These are phyloP conservation scores for Mesochorus sp. DNA, from an alignment of 2,888 invertebrate species.

Conservation along the genomic window DNA sequence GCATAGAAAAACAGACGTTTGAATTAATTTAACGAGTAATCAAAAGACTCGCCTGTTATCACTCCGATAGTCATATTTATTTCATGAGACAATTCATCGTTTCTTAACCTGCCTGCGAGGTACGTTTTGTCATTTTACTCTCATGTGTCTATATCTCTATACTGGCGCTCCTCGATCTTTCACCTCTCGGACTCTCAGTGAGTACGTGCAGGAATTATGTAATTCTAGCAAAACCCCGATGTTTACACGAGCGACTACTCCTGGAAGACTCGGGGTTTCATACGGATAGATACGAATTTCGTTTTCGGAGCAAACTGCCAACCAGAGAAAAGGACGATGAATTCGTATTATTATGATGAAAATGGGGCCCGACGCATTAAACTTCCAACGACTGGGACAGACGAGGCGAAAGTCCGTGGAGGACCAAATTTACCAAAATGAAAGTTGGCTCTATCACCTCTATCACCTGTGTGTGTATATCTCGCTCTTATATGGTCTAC, in stretches of 20 bases:
- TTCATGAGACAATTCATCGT: too few relatives aligned
- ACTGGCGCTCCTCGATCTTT: conserved; percentile 10
- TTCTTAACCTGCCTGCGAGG: too few relatives aligned
- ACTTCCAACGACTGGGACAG: conserved; percentile 71
- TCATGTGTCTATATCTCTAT: conserved; percentile 34
- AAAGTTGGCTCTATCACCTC: too few relatives aligned
- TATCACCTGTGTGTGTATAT: not conserved
- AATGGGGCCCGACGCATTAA: conserved; percentile 74
- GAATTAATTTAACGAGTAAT: too few relatives aligned
- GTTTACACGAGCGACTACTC: conserved; percentile 73
- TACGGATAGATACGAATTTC: conserved; percentile 27
- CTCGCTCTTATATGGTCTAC: not conserved
- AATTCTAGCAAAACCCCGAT: conserved; percentile 60
- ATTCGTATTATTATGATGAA: conserved; percentile 73
- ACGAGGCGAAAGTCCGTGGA: too few relatives aligned
- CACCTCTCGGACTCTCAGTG: conserved; percentile 56
- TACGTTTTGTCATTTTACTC: too few relatives aligned
- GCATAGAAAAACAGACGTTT: too few relatives aligned
- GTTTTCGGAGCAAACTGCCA: conserved; percentile 11
- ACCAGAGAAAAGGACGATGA: conserved; percentile 67
- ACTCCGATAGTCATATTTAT: too few relatives aligned
- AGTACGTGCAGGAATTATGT: conserved; percentile 28
- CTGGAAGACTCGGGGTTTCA: conserved; percentile 64
- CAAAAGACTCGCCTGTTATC: too few relatives aligned
- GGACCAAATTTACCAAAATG: not conserved